Evolutionary conservation across 2,888 invertebrate genomes (phyloP).

Genomic region (Agrochola lychnidis): DNA sequence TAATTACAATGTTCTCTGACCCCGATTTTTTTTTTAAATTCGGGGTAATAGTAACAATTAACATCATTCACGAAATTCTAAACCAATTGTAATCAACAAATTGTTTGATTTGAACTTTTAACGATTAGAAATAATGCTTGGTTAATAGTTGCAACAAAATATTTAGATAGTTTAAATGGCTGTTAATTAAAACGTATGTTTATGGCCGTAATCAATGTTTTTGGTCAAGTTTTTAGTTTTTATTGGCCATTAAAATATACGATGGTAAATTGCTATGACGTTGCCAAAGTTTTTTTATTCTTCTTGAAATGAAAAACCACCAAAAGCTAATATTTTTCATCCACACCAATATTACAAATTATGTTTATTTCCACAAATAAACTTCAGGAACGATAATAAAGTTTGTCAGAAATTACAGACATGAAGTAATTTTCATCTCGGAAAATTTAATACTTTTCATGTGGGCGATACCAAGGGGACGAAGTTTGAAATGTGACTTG

Average conservation of each 20-base stretch:
- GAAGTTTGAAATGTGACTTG: slow-evolving; percentile 9
- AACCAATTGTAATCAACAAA: slow-evolving; percentile 4
- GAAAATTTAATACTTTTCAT: slow-evolving; percentile 19
- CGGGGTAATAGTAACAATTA: neutral
- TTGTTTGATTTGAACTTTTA: slow-evolving; percentile 12
- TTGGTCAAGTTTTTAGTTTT: neutral
- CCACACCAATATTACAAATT: slow-evolving; percentile 1
- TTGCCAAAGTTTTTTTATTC: neutral
- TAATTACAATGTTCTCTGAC: neutral
- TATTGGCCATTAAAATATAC: slow-evolving; percentile 6
- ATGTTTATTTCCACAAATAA: slow-evolving; percentile 26
- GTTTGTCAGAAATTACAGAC: slow-evolving; percentile 6
- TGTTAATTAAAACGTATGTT: slow-evolving; percentile 18
- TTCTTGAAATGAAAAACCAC: neutral
- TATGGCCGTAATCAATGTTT: neutral
- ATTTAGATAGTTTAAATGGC: slow-evolving; percentile 16
- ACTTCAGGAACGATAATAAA: slow-evolving; percentile 11
- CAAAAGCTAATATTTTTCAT: neutral
- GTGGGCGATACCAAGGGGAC: neutral
- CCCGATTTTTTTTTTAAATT: neutral
- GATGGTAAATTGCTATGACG: neutral
- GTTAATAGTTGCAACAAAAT: slow-evolving; percentile 1
- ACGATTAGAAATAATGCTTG: neutral
- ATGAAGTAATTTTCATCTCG: slow-evolving; percentile 21
- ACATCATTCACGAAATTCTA: neutral